Evolutionary conservation across 2,797 vertebrate species (phyloP), one percentile per base, ranked within the genome.

Genomic region (Menidia menidia): DNA sequence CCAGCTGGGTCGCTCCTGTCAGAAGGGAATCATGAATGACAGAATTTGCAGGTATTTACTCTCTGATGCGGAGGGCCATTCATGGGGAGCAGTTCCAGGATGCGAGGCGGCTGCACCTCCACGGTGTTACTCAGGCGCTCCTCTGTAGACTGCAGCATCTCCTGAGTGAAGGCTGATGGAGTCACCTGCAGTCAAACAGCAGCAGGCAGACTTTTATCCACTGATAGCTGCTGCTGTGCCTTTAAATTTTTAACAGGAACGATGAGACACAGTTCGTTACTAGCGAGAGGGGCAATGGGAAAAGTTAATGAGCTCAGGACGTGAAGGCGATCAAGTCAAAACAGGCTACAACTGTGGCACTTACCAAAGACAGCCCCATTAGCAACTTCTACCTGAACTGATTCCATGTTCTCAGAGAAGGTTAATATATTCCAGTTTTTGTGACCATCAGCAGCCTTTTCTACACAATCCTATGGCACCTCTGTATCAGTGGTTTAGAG

Each of bases 131-230:
- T 91, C 82, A 95, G 72, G 61, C 88, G 93, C 84, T 97, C 92
- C 80, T 95, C 90, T 0, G 94, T 95, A 18, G 90, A 93, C 31
- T 94, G 94, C 60, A 94, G 90, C 94, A 96, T 96, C 90, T 96
- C 92, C 78, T 94, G 94, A 71, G 93, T 84, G 75, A 95, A 97
- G 69, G 90, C 92, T 39, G 96, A 96, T 54, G 96, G 96, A 59
- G 88, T 94, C 73, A 96, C 72, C 96, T 98, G 90, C 68, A 95
- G 93, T 57, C 31, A 63, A 85, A 88, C 77, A 81, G 45, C 9
- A 32, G 42, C 33, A 79, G 50, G 43, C 51, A 48, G 42, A 31
- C 1, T 51, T 15, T 58, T 61, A 64, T 60, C 14, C 44, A 45
- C 12, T 33, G 42, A 48, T 25, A 14, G 14, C 15, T 12, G 39